Base-by-base conservation (phyloP, 2,113 vertebrate genomes). In the Elachura formosa region DNA sequence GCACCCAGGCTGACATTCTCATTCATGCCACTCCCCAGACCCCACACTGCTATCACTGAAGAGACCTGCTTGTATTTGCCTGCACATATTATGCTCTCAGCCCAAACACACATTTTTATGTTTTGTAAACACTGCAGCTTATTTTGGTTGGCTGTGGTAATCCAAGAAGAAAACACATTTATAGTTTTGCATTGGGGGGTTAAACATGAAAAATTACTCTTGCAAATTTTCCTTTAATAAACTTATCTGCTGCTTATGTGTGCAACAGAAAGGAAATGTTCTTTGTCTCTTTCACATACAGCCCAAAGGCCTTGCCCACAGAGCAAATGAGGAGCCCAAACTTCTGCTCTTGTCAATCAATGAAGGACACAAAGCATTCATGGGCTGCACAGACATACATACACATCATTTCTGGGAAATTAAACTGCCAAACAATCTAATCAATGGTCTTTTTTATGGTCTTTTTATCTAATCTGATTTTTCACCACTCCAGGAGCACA, bases 11-110 rank as follows among this genome's bases (percentile, higher is more conserved):
- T 22, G 56, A 34, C 10, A 25, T 28, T 34, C 76, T 63, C 10
- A 54, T 10, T 36, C 31, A 10, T n/a, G 10, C 56, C 0, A 0
- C 11, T n/a, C 46, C 31, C 13, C 3, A 3, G 63, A 52, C 29
- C 41, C 31, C 26, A n/a, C 43, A 23, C 22, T 5, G 26, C 58
- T 75, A 76, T 49, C 46, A 26, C 29, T 45, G 8, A n/a, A 66
- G 67, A 88, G 34, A 80, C 9, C 23, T 22, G 33, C 54, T 38
- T 29, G 3, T 17, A 29, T 68, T 69, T 77, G 83, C 64, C 45
- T 38, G 62, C 62, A 81, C 0, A 0, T 43, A 33, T 68, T 73
- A 68, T 12, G 36, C 84, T 62, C 51, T 58, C 38, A 82, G 75
- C 71, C 58, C 73, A 79, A 95, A 87, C 26, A 80, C 2, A 51